phyloP scores from a whole-genome alignment of 1,140 invertebrate species.

The Drosophila parvula region DNA sequence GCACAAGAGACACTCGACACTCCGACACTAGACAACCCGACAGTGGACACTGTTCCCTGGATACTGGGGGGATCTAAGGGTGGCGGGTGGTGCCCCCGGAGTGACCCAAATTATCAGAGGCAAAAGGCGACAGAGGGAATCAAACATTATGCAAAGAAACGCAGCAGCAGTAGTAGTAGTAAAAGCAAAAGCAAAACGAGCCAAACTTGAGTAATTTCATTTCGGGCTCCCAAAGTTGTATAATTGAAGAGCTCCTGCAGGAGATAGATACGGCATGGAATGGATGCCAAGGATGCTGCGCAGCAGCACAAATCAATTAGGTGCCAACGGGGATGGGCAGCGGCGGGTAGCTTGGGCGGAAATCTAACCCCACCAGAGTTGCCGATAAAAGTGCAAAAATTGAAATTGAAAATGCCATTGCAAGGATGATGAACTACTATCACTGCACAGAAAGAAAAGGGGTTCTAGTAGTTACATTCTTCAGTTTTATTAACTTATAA shows the following conservation, averaged over 20 bases:
- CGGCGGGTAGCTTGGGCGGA: not conserved
- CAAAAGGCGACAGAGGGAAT: conserved; percentile 14
- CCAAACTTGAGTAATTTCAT: conserved; percentile 56
- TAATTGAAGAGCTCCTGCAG: conserved; percentile 62
- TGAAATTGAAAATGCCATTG: conserved; percentile 55
- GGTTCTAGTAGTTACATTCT: too few relatives aligned
- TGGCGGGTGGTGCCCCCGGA: not conserved
- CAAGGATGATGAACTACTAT: conserved; percentile 25
- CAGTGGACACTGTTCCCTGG: not conserved
- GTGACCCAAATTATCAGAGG: conserved; percentile 55
- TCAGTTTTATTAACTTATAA: too few relatives aligned
- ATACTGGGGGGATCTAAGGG: not conserved
- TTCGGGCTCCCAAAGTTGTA: conserved; percentile 54
- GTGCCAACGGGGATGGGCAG: not conserved
- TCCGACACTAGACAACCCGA: conserved; percentile 1
- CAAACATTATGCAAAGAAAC: conserved; percentile 40
- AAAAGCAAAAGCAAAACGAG: not conserved
- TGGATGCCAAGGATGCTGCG: conserved; percentile 4
- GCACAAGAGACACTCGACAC: conserved; percentile 9
- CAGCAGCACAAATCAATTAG: conserved; percentile 65
- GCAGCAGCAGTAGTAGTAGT: not conserved
- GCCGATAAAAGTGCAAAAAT: conserved; percentile 51
- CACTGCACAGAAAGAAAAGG: too few relatives aligned
- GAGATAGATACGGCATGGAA: conserved; percentile 9
- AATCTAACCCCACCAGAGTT: conserved; percentile 7